Evolutionary conservation across 2,888 invertebrate species (phyloP).

Genomic region (Anodontia alba): DNA sequence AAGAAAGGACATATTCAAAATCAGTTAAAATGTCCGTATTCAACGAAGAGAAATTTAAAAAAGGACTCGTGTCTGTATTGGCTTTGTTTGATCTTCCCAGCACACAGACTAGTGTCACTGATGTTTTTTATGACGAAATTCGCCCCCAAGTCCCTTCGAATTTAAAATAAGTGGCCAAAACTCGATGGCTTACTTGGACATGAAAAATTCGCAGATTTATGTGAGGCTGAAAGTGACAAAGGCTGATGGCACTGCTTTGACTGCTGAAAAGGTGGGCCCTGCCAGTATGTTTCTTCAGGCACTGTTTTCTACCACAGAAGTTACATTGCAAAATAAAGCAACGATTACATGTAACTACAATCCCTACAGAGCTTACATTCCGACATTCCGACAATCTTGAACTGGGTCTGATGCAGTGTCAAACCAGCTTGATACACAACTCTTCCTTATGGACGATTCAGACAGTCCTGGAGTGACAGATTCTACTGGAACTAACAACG

Average conservation of each 20-base stretch:
- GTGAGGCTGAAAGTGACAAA: conserved; percentile 30
- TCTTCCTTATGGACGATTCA: conserved; percentile 44
- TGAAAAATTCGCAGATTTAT: conserved; percentile 33
- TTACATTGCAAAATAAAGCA: conserved; percentile 56
- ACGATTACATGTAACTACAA: conserved; percentile 26
- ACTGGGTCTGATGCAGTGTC: conserved; percentile 33
- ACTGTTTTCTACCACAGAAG: conserved; percentile 58
- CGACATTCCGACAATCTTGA: conserved; percentile 47
- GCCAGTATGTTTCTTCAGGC: conserved; percentile 55
- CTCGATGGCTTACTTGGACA: conserved; percentile 34
- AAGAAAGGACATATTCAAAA: conserved; percentile 25
- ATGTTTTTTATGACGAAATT: conserved; percentile 33
- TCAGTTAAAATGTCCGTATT: conserved; percentile 14
- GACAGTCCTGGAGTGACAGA: conserved; percentile 36
- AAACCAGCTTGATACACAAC: conserved; percentile 41
- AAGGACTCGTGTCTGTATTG: conserved; percentile 1
- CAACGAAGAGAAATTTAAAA: conserved; percentile 18
- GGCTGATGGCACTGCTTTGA: conserved; percentile 23
- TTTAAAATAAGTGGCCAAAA: conserved; percentile 39
- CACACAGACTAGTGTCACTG: conserved; percentile 30
- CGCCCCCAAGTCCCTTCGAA: conserved; percentile 35
- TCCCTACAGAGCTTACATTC: conserved; percentile 32
- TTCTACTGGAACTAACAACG: conserved; percentile 37
- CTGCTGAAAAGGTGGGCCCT: conserved; percentile 46
- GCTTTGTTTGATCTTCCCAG: conserved; percentile 40